Conservation (phyloP, 30 jellyfish, hydroid and myxozoan genomes). For the Catostylus mosaicus region DNA sequence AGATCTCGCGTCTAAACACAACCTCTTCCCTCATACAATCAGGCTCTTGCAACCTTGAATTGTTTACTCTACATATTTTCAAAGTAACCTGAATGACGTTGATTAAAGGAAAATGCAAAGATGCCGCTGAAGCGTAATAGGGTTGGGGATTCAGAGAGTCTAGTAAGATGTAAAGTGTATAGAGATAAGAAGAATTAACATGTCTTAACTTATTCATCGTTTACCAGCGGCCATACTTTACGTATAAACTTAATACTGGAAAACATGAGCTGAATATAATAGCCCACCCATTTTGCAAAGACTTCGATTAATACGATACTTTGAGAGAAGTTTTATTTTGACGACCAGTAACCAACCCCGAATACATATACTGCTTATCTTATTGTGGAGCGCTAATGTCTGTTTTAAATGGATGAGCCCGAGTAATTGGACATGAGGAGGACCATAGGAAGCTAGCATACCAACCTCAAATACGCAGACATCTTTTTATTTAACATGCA, state of each 20-base stretch:
- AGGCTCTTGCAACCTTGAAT: too few species aligned
- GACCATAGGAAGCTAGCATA: neutral
- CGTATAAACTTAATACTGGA: neutral
- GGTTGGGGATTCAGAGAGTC: neutral
- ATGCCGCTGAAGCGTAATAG: slow-evolving; percentile 1
- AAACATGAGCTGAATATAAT: neutral
- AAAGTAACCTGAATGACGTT: too few species aligned
- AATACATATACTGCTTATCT: slow-evolving; percentile 11
- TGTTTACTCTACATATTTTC: too few species aligned
- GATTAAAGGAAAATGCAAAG: too few species aligned
- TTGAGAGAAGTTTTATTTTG: slow-evolving; percentile 32
- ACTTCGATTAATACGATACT: slow-evolving; percentile 13
- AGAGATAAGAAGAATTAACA: slow-evolving; percentile 8
- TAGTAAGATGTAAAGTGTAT: neutral
- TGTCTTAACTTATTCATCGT: neutral
- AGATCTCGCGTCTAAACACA: too few species aligned
- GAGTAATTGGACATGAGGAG: slow-evolving; percentile 20
- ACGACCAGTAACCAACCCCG: slow-evolving; percentile 19
- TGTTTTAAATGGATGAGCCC: slow-evolving; percentile 11
- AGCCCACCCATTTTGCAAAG: slow-evolving; percentile 44
- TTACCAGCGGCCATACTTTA: slow-evolving; percentile 1
- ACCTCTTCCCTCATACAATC: too few species aligned
- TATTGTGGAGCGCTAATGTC: slow-evolving; percentile 17
- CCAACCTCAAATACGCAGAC: slow-evolving; percentile 5
- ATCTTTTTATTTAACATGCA: neutral